phyloP scores from a whole-genome alignment of 92 coral and sea anemone genomes.

The Zoanthus sociatus region DNA sequence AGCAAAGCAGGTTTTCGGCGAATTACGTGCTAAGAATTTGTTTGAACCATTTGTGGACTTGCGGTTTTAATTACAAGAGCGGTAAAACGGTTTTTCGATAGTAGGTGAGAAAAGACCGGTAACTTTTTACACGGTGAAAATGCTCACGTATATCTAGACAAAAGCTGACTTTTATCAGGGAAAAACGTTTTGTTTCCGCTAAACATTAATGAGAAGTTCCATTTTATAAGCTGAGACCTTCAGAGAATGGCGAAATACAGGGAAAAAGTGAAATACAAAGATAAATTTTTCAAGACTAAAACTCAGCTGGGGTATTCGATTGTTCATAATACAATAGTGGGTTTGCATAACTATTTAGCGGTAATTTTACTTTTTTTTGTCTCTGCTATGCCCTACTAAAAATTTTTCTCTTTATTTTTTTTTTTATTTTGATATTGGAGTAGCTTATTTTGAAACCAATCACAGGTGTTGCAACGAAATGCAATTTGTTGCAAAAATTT shows the following conservation, averaged over 20 bases:
- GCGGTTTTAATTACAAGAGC: not conserved
- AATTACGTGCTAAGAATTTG: not conserved
- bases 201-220: not conserved
- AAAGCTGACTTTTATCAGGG: not conserved
- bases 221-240: not conserved
- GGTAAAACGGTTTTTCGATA: not conserved
- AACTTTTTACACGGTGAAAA: not conserved
- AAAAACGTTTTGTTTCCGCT: not conserved
- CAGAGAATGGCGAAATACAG: not conserved
- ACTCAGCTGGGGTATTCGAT: not conserved
- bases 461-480: not conserved
- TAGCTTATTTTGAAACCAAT: not conserved
- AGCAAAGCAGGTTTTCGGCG: not conserved
- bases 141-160: not conserved
- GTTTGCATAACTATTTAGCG: not conserved
- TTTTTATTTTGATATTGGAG: not conserved
- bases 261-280: not conserved
- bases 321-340: constrained; percentile 12
- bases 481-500: not conserved
- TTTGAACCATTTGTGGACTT: not conserved
- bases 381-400: not conserved
- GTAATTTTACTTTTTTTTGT: not conserved
- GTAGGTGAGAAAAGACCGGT: constrained; percentile 28
- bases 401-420: not conserved
- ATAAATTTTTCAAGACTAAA: not conserved